phyloP scores from a whole-genome alignment of 2,797 vertebrate species.

The Psittacula echo region DNA sequence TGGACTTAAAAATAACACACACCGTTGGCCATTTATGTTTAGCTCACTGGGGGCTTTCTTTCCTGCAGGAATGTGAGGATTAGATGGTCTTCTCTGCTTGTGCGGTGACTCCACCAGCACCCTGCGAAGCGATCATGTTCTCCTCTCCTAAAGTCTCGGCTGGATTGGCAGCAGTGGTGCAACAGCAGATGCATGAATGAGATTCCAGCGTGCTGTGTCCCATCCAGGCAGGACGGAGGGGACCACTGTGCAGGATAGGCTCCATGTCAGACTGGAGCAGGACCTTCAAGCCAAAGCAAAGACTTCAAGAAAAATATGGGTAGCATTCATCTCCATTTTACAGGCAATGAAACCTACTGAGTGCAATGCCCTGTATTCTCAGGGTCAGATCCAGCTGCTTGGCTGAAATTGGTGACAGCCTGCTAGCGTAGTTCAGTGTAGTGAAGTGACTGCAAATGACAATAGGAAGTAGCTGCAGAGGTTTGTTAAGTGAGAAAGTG shows the following conservation, averaged over 20 bases:
- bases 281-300: accelerated
- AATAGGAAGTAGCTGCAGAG: background rate
- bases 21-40: constrained; percentile 52
- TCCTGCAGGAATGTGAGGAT: constrained; percentile 66
- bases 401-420: accelerated
- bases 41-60: constrained; percentile 39
- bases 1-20: constrained; percentile 66
- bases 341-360: background rate
- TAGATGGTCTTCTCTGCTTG: constrained; percentile 1
- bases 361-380: background rate
- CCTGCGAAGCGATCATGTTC: constrained; percentile 7
- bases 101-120: background rate
- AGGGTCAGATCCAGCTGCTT: background rate
- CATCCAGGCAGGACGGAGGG: background rate
- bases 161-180: constrained; percentile 38
- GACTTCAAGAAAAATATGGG: background rate
- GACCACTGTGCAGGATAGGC: background rate
- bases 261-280: accelerated
- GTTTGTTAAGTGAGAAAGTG: background rate
- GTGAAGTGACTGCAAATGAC: background rate
- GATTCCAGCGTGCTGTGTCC: background rate
- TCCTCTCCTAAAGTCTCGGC: constrained; percentile 10
- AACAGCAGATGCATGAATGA: constrained; percentile 58
- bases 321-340: background rate
- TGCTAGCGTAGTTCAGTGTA: background rate